Evolutionary conservation across 2,113 vertebrate species (phyloP).

Genomic region (Zonotrichia leucophrys): DNA sequence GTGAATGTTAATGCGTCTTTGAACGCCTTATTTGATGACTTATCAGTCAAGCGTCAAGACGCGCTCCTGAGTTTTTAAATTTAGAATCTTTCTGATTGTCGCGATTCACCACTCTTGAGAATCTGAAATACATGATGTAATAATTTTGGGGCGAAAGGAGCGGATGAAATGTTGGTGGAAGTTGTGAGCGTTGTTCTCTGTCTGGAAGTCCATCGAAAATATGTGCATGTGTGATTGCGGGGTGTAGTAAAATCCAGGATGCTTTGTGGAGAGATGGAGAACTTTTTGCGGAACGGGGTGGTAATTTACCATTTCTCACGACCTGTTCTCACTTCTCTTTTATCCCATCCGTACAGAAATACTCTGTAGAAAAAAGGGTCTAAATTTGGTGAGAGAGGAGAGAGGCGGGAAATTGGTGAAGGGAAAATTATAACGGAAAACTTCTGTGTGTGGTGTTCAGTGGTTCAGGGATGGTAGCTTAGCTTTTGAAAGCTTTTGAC

Average conservation of each 20-base stretch:
- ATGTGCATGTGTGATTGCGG: accelerated
- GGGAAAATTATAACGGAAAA: accelerated
- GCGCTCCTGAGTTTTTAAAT: accelerated
- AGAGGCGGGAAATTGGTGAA: neutral
- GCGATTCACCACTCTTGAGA: accelerated
- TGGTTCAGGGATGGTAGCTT: accelerated
- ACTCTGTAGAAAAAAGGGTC: accelerated
- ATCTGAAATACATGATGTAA: accelerated
- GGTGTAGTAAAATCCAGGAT: accelerated
- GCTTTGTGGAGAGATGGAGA: neutral
- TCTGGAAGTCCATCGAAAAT: accelerated
- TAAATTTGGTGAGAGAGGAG: neutral
- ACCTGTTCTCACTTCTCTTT: accelerated
- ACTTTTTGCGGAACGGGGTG: accelerated
- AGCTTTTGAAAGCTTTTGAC: neutral
- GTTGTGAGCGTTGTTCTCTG: accelerated
- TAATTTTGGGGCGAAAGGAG: accelerated
- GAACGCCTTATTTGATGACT: accelerated
- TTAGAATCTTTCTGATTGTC: accelerated
- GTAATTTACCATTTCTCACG: accelerated
- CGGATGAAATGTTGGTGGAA: accelerated
- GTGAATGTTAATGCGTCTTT: accelerated
- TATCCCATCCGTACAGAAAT: accelerated
- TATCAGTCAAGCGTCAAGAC: accelerated
- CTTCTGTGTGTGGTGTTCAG: accelerated